Evolutionary conservation across 2,797 vertebrate genomes (phyloP), one percentile per base, ranked within the genome.

Genomic region (Channa striata): DNA sequence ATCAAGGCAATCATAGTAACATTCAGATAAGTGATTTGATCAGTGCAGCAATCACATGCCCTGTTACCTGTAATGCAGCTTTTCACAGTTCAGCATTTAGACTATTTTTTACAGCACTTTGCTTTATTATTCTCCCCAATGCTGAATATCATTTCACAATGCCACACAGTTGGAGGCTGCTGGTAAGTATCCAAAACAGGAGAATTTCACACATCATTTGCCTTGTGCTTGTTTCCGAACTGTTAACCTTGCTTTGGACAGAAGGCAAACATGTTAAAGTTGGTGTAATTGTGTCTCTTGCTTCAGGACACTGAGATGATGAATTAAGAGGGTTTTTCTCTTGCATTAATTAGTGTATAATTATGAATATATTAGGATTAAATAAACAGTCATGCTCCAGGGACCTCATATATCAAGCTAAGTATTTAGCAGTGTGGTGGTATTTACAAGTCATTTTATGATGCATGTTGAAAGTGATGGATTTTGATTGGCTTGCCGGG

Each of bases 361-460:
- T 93, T 93, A 90, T 82, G 90, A 94, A 94, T 93, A 91, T 89
- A 91, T 91, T 92, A 91, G 83, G 87, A 85, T 83, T 88, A 92
- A 91, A 88, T 89, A 92, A 93, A 91, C 88, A 93, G 62, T 59
- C 70, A 30, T 80, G 78, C 92, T 90, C 83, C 44, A 62, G 90
- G 91, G 93, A 91, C 74, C 54, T 79, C 67, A 56, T 87, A 78
- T 70, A 89, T 88, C 77, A 86, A 82, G 62, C 77, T 81, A 82
- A 87, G 84, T 82, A 86, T 83, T 89, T 77, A 82, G 79, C 71
- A 51, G 72, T 63, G 82, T 51, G 11, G 52, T 88, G 79, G 51
- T 78, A 81, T 92, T 91, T 86, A 79, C 80, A 75, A 75, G 72
- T 71, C 37, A 14, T 67, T 84, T 89, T 80, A 61, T 78, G 76